Percentiles rank a stretch among this genome's conserved stretches.
Evolutionary conservation across 2,797 vertebrate genomes (phyloP).

Genomic region (Balearica regulorum): DNA sequence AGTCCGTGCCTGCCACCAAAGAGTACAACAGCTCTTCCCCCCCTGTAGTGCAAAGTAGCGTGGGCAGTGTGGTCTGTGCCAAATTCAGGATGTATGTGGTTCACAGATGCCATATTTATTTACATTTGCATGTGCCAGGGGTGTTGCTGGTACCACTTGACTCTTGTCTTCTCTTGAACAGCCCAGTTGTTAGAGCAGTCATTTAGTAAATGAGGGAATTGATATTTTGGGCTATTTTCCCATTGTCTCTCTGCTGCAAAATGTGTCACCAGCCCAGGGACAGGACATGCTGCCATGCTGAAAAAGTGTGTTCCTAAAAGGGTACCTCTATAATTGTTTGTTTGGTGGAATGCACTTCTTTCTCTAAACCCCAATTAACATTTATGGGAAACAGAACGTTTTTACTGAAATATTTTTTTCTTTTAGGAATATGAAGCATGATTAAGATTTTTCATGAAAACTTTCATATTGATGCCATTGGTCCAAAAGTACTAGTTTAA

Average conservation of each 20-base stretch:
- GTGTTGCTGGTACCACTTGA: not conserved
- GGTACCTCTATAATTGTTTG: not conserved
- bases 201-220: not conserved
- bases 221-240: not conserved
- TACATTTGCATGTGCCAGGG: not conserved
- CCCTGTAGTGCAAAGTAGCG: not conserved
- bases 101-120: not conserved
- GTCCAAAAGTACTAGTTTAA: not conserved
- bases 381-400: not conserved
- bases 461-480: not conserved
- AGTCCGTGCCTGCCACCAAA: not conserved
- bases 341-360: not conserved
- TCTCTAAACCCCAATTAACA: not conserved
- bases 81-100: not conserved
- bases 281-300: not conserved
- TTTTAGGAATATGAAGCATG: not conserved
- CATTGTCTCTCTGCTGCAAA: not conserved
- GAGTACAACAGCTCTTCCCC: not conserved
- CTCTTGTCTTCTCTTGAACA: not conserved
- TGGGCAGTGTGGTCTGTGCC: rapidly evolving
- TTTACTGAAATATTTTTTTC: not conserved
- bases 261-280: not conserved
- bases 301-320: not conserved
- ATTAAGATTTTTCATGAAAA: not conserved
- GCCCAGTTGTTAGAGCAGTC: not conserved